Conservation (phyloP, 2,113 vertebrate genomes). For the Burhinus oedicnemus region DNA sequence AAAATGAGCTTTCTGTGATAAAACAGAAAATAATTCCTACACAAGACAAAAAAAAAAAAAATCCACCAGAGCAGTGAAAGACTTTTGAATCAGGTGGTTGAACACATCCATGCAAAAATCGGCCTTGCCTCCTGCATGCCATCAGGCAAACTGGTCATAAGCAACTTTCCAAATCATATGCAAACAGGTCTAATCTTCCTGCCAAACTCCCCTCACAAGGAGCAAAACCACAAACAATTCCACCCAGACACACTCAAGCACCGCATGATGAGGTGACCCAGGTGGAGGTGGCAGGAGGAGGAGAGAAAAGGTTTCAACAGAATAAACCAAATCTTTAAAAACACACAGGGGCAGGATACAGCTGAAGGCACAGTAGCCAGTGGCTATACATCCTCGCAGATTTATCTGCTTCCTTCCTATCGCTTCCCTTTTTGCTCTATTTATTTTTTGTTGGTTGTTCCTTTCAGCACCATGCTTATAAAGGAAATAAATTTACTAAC, state of each 20-base stretch:
- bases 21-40: neutral
- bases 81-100: neutral
- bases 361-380: neutral
- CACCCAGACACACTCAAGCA: neutral
- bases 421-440: neutral
- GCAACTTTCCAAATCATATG: neutral
- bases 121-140: neutral
- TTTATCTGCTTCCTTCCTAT: neutral
- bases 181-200: neutral
- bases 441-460: neutral
- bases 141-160: neutral
- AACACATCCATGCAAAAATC: neutral
- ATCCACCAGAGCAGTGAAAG: neutral
- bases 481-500: slow-evolving; percentile 18
- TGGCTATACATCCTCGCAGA: neutral
- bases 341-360: neutral
- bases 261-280: neutral
- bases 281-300: neutral
- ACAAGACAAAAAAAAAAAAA: neutral
- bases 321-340: neutral
- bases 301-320: neutral
- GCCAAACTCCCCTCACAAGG: neutral
- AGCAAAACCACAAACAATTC: neutral
- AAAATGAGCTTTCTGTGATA: neutral
- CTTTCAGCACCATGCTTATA: slow-evolving; percentile 9